Percentiles rank a stretch among this genome's conserved stretches.
phyloP scores from a whole-genome alignment of 2,113 vertebrate species.

The Symphodus melops region DNA sequence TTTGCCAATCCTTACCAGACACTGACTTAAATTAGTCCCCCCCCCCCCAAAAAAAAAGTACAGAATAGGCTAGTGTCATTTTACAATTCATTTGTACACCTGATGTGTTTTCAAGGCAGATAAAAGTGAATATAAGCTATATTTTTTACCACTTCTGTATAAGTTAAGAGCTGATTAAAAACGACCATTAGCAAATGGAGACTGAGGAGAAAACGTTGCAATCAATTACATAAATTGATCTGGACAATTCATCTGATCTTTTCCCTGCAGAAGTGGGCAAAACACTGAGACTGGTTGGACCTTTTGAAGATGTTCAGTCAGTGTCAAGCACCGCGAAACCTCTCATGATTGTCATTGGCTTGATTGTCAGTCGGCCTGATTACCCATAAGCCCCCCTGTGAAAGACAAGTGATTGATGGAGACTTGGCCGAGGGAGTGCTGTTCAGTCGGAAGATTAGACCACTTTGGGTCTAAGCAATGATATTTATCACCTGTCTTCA shows the following conservation, averaged over 20 bases:
- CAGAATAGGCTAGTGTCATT: too few relatives aligned
- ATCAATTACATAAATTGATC: neutral
- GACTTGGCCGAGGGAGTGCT: constrained; percentile 26
- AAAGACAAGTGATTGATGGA: constrained; percentile 50
- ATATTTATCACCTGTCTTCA: constrained; percentile 50
- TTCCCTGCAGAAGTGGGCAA: neutral
- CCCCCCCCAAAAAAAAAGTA: too few relatives aligned
- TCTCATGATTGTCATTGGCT: neutral
- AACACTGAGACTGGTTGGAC: neutral
- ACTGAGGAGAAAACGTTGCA: neutral
- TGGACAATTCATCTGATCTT: neutral
- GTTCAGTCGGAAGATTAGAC: constrained; percentile 41
- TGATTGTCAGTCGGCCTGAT: constrained; percentile 15
- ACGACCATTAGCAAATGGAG: too few relatives aligned
- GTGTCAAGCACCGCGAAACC: constrained; percentile 2
- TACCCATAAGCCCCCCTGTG: constrained; percentile 6
- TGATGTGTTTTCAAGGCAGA: too few relatives aligned
- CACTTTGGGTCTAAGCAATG: constrained; percentile 53
- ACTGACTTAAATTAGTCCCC: too few relatives aligned
- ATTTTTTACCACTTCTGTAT: too few relatives aligned
- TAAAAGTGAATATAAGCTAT: too few relatives aligned
- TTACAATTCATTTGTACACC: too few relatives aligned
- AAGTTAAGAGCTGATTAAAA: too few relatives aligned
- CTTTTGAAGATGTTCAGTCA: constrained; percentile 2
- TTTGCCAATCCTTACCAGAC: too few relatives aligned